Evolutionary conservation across 2,113 vertebrate species (phyloP), one percentile per base, ranked within the genome.

Genomic region (Boulengeromyrus knoepffleri): DNA sequence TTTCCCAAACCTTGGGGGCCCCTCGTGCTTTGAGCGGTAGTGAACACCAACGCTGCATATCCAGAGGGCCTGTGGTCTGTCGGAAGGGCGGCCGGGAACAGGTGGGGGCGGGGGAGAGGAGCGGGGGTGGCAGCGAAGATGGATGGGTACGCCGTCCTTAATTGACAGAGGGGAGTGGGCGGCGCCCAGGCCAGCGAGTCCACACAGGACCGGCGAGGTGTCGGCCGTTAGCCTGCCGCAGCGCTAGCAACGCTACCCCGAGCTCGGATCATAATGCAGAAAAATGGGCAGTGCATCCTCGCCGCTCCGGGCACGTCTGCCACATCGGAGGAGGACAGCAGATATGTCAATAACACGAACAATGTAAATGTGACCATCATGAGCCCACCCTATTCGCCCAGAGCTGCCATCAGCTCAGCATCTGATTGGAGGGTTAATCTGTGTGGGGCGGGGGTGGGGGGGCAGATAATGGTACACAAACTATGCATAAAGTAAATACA

Each of bases 71-170:
- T 12, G 24, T 10, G 83, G 83, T 45, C 42, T 24, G 39, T 46
- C 45, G 3, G 83, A 85, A 46, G 45, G 74, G 74, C 36, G 13
- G 31, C 74, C 36, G 1, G 15, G 74, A 36, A 13, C 31, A 77
- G 31, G 27, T 36, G 45, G 21, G 42, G 83, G 83, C 5, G 19
- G 53, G 53, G 53, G 53, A 21, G 53, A 1, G 53, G 53, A 21
- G 42, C 5, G 85, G 87, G 92, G 92, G 94, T 94, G 92, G 94
- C 94, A 92, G 92, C 90, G 89, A 91, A 92, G 91, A 91, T 88
- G n/a, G 89, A 91, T 92, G 92, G 91, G 90, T 94, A 91, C 31
- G 84, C 24, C 52, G 10, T 89, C 91, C 80, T 90, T 92, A 92
- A 91, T 91, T 92, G 93, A 62, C 88, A 90, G 90, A 92, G 92